These are phyloP conservation scores for Poecilia wingei DNA, from an alignment of 2,797 vertebrate species.

Conservation along the genomic window DNA sequence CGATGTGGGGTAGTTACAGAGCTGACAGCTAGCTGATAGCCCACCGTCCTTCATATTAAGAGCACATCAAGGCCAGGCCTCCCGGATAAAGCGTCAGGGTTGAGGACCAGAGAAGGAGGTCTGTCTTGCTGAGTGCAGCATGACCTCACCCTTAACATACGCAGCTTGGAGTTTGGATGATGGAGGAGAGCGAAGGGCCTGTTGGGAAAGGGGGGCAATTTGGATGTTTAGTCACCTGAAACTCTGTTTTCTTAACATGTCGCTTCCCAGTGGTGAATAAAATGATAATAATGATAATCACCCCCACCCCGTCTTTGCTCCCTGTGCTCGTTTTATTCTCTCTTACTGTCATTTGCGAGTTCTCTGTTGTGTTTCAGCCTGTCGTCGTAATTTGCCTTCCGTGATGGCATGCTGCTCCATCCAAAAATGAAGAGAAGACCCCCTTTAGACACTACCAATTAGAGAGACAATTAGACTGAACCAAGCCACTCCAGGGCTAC, in stretches of 20 bases:
- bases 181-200: constrained; percentile 51
- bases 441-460: constrained; percentile 97
- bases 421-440: constrained; percentile 85
- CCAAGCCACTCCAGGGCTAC: constrained; percentile 86
- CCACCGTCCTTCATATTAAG: constrained; percentile 81
- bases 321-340: constrained; percentile 54
- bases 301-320: constrained; percentile 40
- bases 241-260: constrained; percentile 70
- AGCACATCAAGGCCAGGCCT: constrained; percentile 85
- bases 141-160: constrained; percentile 80
- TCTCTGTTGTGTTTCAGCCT: constrained; percentile 64
- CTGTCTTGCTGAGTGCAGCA: constrained; percentile 78
- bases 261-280: constrained; percentile 64
- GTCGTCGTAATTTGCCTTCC: constrained; percentile 84
- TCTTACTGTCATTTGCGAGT: constrained; percentile 61
- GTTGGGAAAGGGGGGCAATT: constrained; percentile 64
- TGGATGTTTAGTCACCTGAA: constrained; percentile 76
- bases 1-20: constrained; percentile 83
- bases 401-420: constrained; percentile 81
- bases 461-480: constrained; percentile 96
- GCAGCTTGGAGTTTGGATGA: constrained; percentile 75
- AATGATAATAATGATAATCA: constrained; percentile 71
- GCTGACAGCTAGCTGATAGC: constrained; percentile 87
- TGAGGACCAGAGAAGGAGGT: constrained; percentile 73
- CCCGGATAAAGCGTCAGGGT: constrained; percentile 64